phyloP scores from a whole-genome alignment of 2,888 invertebrate genomes.

The Cordylochernes scorpioides region DNA sequence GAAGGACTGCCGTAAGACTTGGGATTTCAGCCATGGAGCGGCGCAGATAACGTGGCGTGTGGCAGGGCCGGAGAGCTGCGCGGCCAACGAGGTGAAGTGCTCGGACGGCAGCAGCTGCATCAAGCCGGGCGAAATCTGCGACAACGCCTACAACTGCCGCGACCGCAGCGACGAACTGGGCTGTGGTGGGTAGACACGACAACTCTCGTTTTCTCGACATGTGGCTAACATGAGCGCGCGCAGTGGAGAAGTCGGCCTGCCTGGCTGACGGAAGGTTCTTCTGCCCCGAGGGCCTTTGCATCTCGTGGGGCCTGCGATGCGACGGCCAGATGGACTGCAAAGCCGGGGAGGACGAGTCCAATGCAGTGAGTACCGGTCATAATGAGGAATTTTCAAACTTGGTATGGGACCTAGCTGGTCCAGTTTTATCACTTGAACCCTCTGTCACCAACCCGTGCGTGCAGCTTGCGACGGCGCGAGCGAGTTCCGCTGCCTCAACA shows the following conservation, averaged over 20 bases:
- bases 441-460: too few relatives aligned
- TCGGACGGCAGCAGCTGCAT: constrained; percentile 13
- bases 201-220: too few relatives aligned
- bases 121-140: constrained; percentile 13
- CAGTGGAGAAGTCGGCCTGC: constrained; percentile 11
- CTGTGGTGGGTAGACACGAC: too few relatives aligned
- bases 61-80: constrained; percentile 11
- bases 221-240: too few relatives aligned
- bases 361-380: constrained; percentile 14
- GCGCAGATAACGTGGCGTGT: too few relatives aligned
- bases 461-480: too few relatives aligned
- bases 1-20: too few relatives aligned
- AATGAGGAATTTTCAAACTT: too few relatives aligned
- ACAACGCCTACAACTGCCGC: constrained; percentile 13
- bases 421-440: not conserved
- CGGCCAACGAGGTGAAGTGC: constrained; percentile 12
- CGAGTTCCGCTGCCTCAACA: constrained; percentile 11
- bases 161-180: constrained; percentile 15
- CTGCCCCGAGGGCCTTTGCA: constrained; percentile 33
- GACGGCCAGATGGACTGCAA: constrained; percentile 17
- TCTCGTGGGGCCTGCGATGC: constrained; percentile 25
- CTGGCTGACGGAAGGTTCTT: constrained; percentile 22
- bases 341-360: constrained; percentile 15
- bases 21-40: too few relatives aligned
- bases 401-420: not conserved